Base-by-base conservation (phyloP, 2,797 vertebrate species). In the Rachycentron canadum region DNA sequence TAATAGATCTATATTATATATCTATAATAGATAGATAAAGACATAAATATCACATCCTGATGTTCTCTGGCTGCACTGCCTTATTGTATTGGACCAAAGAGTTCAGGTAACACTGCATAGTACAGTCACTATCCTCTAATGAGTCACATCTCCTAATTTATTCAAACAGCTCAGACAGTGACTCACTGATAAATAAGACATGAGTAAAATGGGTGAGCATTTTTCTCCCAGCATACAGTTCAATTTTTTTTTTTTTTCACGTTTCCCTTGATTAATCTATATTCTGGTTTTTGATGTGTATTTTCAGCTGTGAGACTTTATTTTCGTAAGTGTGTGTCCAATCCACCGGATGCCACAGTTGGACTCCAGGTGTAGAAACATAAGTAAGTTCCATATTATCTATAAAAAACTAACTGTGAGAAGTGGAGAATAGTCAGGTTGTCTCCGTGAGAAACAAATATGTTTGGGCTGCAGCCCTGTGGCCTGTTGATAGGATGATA, bases 161-260 rank as follows among this genome's bases (percentile, higher is more conserved):
- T 83, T 69, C 25, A 63, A 71, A 47, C 32, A n/a, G 40, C 40
- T 26, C 63, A 74, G 64, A 59, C 60, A 47, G n/a, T 76, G 72
- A 66, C 59, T 77, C 58, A 30, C 50, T 21, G 12, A 52, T 69
- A 38, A 65, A 73, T 74, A 56, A 71, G 53, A 21, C 40, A 76
- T 41, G 50, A 49, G n/a, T 32, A 56, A 58, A 57, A 53, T 30
- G 41, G 32, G 7, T 32, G 32, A 32, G 7, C 32, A 32, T 7
- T 32, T 3, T 32, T 32, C 32, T 32, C 32, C 3, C 7, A 32
- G 7, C 7, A 32, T 32, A 32, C 32, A 32, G 32, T 32, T 7
- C 3, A 32, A n/a, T n/a, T 32, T 32, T 7, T 3, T 32, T 32
- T 7, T 32, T 32, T 7, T 3, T 3, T 32, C 32, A 3, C 7